Evolutionary conservation across 2,797 vertebrate species (phyloP).

Genomic region (Poecilia velifera): DNA sequence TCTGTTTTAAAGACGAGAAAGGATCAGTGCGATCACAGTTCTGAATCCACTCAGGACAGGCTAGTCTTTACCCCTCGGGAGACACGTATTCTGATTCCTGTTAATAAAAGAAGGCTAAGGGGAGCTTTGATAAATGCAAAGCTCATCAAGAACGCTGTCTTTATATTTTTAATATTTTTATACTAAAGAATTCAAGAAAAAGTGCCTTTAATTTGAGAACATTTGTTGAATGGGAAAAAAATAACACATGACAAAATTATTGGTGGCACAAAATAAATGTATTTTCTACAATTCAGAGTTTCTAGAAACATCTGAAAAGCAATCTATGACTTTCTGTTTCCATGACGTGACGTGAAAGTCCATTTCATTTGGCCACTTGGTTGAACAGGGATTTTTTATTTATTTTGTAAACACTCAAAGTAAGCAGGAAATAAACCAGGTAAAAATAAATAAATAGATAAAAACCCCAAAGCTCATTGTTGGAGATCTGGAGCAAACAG

Average conservation of each 20-base stretch:
- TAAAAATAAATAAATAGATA: too few species aligned
- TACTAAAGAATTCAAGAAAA: not conserved
- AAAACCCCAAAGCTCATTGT: not conserved
- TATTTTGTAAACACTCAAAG: too few species aligned
- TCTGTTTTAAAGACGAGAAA: conserved; percentile 75
- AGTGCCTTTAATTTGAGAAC: not conserved
- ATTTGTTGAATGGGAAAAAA: not conserved
- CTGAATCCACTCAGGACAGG: not conserved
- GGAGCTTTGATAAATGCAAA: too few species aligned
- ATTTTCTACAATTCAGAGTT: not conserved
- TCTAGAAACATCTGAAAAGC: not conserved
- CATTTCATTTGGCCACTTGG: not conserved
- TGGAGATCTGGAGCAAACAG: not conserved
- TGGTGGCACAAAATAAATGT: not conserved
- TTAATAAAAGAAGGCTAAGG: not conserved
- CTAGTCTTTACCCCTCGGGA: not conserved
- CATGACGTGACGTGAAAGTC: not conserved
- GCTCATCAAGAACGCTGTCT: not conserved
- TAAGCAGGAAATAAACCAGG: too few species aligned
- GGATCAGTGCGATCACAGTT: not conserved
- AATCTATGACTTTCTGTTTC: not conserved
- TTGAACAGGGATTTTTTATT: too few species aligned
- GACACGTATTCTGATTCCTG: not conserved
- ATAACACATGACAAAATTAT: not conserved
- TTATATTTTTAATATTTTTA: not conserved